Conservation (phyloP, 30 jellyfish, hydroid and myxozoan genomes). For the Cassiopea xamachana region DNA sequence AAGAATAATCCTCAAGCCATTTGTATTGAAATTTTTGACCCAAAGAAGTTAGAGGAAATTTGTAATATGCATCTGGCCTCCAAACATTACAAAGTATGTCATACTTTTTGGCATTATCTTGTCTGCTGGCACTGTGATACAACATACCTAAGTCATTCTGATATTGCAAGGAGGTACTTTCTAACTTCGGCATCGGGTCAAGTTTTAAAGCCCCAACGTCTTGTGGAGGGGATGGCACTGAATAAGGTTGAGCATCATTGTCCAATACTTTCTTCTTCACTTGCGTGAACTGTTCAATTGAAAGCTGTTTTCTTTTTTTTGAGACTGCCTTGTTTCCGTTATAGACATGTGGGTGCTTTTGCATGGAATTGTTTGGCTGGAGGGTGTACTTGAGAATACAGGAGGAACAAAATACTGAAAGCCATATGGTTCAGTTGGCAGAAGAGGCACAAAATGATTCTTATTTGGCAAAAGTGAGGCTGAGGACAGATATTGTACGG, state of each 20-base stretch:
- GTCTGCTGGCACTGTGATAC: not conserved
- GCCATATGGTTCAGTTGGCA: no score
- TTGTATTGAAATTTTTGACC: slow-evolving; percentile 55
- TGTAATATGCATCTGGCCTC: slow-evolving; percentile 28
- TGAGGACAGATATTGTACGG: slow-evolving; percentile 25
- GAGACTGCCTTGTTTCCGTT: not conserved
- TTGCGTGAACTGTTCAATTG: not conserved
- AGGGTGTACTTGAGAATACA: not conserved
- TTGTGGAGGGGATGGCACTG: not conserved
- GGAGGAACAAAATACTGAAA: not conserved
- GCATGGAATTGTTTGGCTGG: not conserved
- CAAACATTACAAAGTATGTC: slow-evolving; percentile 4
- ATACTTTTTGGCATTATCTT: slow-evolving; percentile 4
- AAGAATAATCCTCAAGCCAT: slow-evolving; percentile 44
- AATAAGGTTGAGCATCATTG: not conserved
- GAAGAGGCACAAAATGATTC: slow-evolving; percentile 39
- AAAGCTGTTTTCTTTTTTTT: not conserved
- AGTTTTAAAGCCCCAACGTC: not conserved
- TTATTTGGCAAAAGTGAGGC: not conserved
- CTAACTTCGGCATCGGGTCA: not conserved
- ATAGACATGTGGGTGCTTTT: not conserved
- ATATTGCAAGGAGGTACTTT: not conserved
- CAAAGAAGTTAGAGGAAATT: slow-evolving; percentile 27
- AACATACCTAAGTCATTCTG: slow-evolving; percentile 9
- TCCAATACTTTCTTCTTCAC: not conserved